Conservation (phyloP, 2,888 invertebrate species). For the Leucozona laternaria region DNA sequence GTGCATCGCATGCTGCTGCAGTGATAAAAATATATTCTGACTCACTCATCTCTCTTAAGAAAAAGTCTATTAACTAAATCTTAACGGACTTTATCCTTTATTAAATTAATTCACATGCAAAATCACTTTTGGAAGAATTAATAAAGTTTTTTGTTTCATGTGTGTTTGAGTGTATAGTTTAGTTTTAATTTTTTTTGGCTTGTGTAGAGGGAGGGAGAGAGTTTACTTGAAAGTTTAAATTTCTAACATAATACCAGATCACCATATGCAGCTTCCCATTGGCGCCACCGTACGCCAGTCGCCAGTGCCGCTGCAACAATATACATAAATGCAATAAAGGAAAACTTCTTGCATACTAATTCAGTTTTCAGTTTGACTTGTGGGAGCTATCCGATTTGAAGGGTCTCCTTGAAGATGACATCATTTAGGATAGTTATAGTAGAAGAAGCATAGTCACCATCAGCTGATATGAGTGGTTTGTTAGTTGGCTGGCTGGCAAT, state of each 20-base stretch:
- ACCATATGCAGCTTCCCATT: background rate
- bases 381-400: constrained; percentile 57
- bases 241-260: background rate
- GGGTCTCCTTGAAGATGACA: constrained; percentile 45
- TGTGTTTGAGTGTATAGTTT: background rate
- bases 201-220: background rate
- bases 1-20: background rate
- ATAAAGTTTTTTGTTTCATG: constrained; percentile 38
- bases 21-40: constrained; percentile 56
- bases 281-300: constrained; percentile 7
- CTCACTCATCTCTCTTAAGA: constrained; percentile 4
- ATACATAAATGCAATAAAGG: constrained; percentile 62
- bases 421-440: constrained; percentile 14
- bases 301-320: constrained; percentile 41
- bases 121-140: constrained; percentile 59
- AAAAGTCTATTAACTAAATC: constrained; percentile 72
- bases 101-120: constrained; percentile 72
- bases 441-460: constrained; percentile 9
- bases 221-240: constrained; percentile 10
- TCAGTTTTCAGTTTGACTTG: constrained; percentile 54
- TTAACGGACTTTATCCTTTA: constrained; percentile 71
- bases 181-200: background rate
- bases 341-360: constrained; percentile 74
- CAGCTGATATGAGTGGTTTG: constrained; percentile 2
- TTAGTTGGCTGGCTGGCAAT: background rate